These are phyloP conservation scores for Sepiola atlantica DNA, from an alignment of 2,888 invertebrate genomes.

Conservation along the genomic window DNA sequence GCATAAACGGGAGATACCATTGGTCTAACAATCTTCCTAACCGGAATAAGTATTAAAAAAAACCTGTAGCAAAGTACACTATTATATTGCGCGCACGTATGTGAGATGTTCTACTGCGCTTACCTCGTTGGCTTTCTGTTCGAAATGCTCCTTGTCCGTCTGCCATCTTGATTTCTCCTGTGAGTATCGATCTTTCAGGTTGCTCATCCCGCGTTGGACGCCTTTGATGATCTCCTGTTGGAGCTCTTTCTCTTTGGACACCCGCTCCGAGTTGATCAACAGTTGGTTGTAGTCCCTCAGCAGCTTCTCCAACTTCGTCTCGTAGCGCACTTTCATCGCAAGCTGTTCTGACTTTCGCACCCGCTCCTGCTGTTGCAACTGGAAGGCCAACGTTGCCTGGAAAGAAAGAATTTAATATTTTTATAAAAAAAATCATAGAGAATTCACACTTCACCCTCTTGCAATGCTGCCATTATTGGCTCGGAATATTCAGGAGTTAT, in stretches of 20 bases:
- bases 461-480: too few species aligned
- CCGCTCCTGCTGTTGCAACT: conserved; percentile 66
- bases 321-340: conserved; percentile 68
- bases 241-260: conserved; percentile 63
- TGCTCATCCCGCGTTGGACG: conserved; percentile 64
- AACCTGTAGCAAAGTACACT: too few species aligned
- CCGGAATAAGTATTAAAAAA: too few species aligned
- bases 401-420: not conserved
- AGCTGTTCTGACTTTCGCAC: conserved; percentile 64
- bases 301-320: conserved; percentile 64
- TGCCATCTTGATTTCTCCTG: conserved; percentile 64
- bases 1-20: too few species aligned
- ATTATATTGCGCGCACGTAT: not conserved
- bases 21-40: too few species aligned
- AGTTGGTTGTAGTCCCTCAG: conserved; percentile 51
- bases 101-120: not conserved
- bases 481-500: too few species aligned
- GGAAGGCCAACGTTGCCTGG: conserved; percentile 67
- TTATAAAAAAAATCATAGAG: not conserved
- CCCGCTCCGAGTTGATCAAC: conserved; percentile 54
- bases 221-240: conserved; percentile 65
- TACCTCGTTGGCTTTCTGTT: conserved; percentile 1
- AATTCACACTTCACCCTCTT: too few species aligned
- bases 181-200: conserved; percentile 61
- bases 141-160: conserved; percentile 60